Evolutionary conservation across 2,888 invertebrate genomes (phyloP), one percentile per base, ranked within the genome.

Genomic region (Eutolmus rufibarbis): DNA sequence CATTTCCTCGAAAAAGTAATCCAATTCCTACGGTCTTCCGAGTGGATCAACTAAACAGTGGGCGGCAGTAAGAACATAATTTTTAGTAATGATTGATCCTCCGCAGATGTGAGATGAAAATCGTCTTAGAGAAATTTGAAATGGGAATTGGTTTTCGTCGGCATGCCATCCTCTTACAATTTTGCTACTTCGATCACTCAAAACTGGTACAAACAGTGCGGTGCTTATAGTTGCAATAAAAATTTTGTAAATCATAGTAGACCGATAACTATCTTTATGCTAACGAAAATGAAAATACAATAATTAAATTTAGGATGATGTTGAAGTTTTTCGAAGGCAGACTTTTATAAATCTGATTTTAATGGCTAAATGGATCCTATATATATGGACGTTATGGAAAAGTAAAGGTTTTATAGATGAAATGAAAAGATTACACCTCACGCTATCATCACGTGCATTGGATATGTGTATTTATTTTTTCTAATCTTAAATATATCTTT

Each of bases 61-160:
- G 4, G 94, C 94, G 23, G 94, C 94, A 0, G 94, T 94, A 3
- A 94, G 78, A 1, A 93, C 91, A 40, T 14, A 74, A 78, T 94
- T 93, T 23, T 90, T 89, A 43, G 92, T 92, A 31, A 94, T 91
- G n/a, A 94, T 93, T 5, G 93, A 90, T 0, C 93, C 94, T 0
- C 94, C 94, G 88, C 94, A 94, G 0, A 91, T 90, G 88, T 94
- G 94, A 0, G 91, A 89, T 1, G 92, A 93, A 40, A 91, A 89
- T 43, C 74, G 86, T 8, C 66, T 57, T 9, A 89, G 46, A 12
- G 89, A 89, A 16, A 88, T 79, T 88, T 88, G 87, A 28, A 85
- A 85, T 16, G 89, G 89, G 74, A 82, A 87, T 37, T 88, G 16
- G 9, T 88, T 51, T 46, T 88, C 57, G 0, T 79, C 76, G 12